Evolutionary conservation across 2,113 vertebrate species (phyloP), one percentile per base, ranked within the genome.

Genomic region (Eonycteris spelaea): DNA sequence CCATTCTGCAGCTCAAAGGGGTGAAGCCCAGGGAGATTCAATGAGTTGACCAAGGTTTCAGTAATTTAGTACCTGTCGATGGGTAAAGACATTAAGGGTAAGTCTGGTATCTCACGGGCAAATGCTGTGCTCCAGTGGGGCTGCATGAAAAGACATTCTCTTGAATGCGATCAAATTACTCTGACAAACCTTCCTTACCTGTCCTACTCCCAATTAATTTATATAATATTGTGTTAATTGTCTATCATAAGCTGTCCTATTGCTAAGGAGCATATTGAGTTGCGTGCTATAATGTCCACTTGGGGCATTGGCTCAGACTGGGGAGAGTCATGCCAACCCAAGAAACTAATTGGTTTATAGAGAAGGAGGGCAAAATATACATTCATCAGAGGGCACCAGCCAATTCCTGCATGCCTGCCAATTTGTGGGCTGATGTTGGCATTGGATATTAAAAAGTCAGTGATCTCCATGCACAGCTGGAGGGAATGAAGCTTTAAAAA

Each of bases 291-390:
- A 97, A 97, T 97, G 85, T 94, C 93, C 83, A 86, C 61, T 95
- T 97, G 96, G 97, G 97, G 95, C 96, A 96, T 93, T 98, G 97
- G 96, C 95, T 98, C 96, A 97, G 95, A 98, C 97, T 86, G 89
- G 85, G 91, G 92, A 96, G 90, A 97, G 90, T 92, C 73, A 94
- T 97, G 98, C 97, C 98, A 98, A 95, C 94, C 98, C 61, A 97
- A 87, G 90, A 98, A 97, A 86, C 92, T 98, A 98, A 98, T 94
- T 98, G 98, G 97, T 97, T 97, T 97, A 97, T 96, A 98, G 98
- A 98, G 94, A 97, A 97, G 92, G 89, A 94, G 94, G 88, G 73
- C 45, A 82, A 57, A 48, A 24, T 85, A 24, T 14, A 24, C 16
- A 86, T 77, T 91, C 35, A 85, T 88, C 83, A 94, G 30, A 91